Evolutionary conservation across 2,888 invertebrate genomes (phyloP), one percentile per base, ranked within the genome.

Genomic region (Dynastes hyllus): DNA sequence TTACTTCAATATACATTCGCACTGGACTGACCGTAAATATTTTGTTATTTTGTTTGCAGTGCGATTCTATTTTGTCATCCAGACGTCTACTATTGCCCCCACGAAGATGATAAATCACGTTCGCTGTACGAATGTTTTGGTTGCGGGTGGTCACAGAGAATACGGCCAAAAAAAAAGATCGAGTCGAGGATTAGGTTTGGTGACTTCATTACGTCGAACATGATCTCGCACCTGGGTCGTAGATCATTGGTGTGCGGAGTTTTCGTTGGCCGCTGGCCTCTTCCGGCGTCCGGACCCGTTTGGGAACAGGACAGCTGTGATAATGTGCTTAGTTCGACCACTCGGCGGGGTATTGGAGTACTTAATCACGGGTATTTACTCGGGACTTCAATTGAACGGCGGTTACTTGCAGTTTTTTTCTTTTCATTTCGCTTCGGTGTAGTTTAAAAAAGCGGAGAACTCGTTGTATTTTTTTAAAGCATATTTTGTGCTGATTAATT

Each of bases 121-220:
- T 82, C 73, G 80, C 45, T 85, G 84, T 86, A 86, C 86, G 83
- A 84, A 82, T 86, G 85, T 86, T 86, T 86, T 84, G 86, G 85
- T 87, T 87, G 87, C 85, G 87, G 87, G 87, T 87, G 87, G 86
- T 83, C 87, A 84, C 81, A 83, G 84, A 84, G 73, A 71, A 50
- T 53, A 40, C 63, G 16, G 16, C 16, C 13, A 51, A 37, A 65
- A 51, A 71, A 77, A 70, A 70, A 29, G 22, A 63, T 51, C 50
- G 63, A 85, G 85, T 84, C 86, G 55, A 84, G 84, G 79, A 80
- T 82, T 83, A 84, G 84, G 84, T 84, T 85, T 86, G 86, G 86
- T 86, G 86, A 87, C 87, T 87, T 87, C 86, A 87, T 87, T 87
- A 86, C 86, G 81, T 83, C 83, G 84, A 84, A 84, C 84, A 83